These are phyloP conservation scores for Rhinopomastus cyanomelas DNA, from an alignment of 2,113 vertebrate genomes.

Conservation along the genomic window DNA sequence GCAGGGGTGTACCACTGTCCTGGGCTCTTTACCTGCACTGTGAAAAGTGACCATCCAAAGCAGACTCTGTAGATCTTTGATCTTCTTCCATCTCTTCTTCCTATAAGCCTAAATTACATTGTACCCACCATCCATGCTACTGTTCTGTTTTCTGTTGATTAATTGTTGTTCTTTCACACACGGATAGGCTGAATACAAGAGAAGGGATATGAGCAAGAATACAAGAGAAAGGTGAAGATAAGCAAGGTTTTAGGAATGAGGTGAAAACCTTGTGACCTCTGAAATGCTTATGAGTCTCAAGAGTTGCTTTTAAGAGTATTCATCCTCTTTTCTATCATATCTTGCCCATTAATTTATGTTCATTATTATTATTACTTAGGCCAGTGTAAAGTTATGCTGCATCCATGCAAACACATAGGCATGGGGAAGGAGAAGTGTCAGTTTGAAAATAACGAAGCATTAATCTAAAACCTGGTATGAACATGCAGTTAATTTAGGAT, in stretches of 20 bases:
- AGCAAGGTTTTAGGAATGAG: not conserved
- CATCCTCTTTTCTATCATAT: not conserved
- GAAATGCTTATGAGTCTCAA: not conserved
- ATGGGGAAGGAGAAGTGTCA: not conserved
- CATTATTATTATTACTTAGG: not conserved
- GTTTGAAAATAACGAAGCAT: not conserved
- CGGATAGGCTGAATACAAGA: not conserved
- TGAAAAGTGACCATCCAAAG: not conserved
- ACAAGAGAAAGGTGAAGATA: rapidly evolving
- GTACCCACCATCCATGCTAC: too few relatives aligned
- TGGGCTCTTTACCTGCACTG: not conserved
- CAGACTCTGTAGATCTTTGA: not conserved
- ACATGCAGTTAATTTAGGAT: not conserved
- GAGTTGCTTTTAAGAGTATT: not conserved
- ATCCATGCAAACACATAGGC: not conserved
- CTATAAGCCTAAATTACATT: not conserved
- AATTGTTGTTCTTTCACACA: not conserved
- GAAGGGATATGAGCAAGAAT: not conserved
- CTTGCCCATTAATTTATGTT: not conserved
- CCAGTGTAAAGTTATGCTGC: not conserved
- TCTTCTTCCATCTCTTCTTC: not conserved
- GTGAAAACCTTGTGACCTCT: not conserved
- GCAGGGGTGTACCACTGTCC: not conserved
- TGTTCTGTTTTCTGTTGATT: not conserved
- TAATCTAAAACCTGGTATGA: not conserved